Base-by-base conservation (phyloP, 2,888 invertebrate species). In the Tuberolachnus salignus region DNA sequence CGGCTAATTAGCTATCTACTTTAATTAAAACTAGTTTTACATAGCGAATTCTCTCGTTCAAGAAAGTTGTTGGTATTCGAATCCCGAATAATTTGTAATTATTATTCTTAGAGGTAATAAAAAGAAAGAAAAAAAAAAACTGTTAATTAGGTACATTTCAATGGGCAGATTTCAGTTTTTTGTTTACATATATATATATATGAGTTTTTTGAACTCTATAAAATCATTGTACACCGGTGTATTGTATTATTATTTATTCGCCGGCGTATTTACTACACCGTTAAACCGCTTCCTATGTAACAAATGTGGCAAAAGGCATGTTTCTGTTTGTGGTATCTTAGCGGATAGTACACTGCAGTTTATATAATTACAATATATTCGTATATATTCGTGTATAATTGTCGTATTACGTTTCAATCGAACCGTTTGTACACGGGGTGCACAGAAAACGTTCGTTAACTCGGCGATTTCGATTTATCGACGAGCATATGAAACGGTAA, bases 251-350 rank as follows among this genome's bases (percentile, higher is more conserved):
- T 51, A 4, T 53, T 44, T 55, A 2, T 44, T 57, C 57, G 23
- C 1, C n/a, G 19, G 10, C 19, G 10, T 61, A 61, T 34, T 72
- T 61, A 72, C 34, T 16, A 51, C n/a, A 63, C 73, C 61, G 42
- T 51, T 53, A 61, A 73, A 72, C 72, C 59, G 53, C 53, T 71
- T n/a, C 53, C 74, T 34, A 34, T 34, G 6, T 34, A 34, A 34
- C 6, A n/a, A 34, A 34, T 34, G 6, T 6, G 34, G 34, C 6
- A 34, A 34, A 4, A 34, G 6, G 74, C 13, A 44, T 55, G 55
- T 46, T 66, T 14, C 3, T 74, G 42, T 13, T n/a, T 53, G 61
- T 21, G 51, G 51, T 19, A 19, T 61, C 26, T 10, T 9, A 34
- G 2, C 21, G n/a, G 26, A 19, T 26, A 59, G n/a, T 16, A 59